Base-by-base conservation (phyloP, 35 echinoderm and acorn worm species). In the Apostichopus californicus region DNA sequence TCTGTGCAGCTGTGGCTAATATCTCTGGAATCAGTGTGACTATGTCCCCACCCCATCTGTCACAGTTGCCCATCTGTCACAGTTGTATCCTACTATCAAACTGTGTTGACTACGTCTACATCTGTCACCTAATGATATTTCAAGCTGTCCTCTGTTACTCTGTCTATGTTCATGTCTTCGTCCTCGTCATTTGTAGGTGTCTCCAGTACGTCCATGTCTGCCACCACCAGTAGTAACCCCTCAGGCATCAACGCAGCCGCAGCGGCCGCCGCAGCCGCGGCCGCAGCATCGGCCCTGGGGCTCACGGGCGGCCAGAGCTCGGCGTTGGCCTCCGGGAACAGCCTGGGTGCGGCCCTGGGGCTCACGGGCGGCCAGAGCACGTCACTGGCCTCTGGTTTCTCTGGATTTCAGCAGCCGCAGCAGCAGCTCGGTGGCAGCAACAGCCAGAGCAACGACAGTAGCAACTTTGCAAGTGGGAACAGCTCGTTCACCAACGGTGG, bases 111-210 rank as follows among this genome's bases (percentile, higher is more conserved):
- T 21, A 18, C 6, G 71, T 73, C 10, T 6, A 73, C 71, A 73
- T 73, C n/a, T 22, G 71, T 75, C 21, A 46, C 34, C 6, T 75
- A 18, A 75, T 18, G 20, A 75, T 75, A 75, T 75, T 18, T 80
- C 28, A 26, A 83, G 15, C 81, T 11, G 81, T 89, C 86, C 63
- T 71, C 34, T 89, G 86, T 89, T 22, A 89, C 86, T 91, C 34
- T 79, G 89, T 91, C 34, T 91, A 77, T 59, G 89, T 78, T 91
- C 12, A 11, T 60, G 89, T 78, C 89, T 91, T 23, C 86, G 86
- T 89, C 89, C 89, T 14, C n/a, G 89, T 91, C 89, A 57, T 91
- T 46, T 91, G 89, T 91, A 91, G 89, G 89, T 91, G 89, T 91
- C 89, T 89, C 86, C 86, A 89, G 86, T 89, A 73, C 72, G 89